Conservation (phyloP, 2,113 vertebrate species). For the Actinemys pallida region DNA sequence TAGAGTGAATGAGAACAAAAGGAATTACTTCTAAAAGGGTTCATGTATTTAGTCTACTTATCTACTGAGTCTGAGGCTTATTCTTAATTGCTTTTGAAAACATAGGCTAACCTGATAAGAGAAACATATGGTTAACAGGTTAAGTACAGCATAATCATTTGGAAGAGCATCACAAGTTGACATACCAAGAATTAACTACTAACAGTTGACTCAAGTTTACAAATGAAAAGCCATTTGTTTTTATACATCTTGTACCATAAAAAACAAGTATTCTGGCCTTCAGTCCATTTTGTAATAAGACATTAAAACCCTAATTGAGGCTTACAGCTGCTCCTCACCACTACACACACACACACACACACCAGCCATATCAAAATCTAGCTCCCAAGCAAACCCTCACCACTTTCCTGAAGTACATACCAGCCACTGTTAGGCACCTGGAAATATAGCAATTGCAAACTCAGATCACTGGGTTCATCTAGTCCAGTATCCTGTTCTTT, state of each 20-base stretch:
- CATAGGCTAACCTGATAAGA: background rate
- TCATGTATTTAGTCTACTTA: background rate
- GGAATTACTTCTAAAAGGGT: background rate
- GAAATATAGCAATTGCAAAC: background rate
- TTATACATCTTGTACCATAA: background rate
- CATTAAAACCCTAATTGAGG: background rate
- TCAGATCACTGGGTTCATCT: background rate
- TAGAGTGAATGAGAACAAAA: background rate
- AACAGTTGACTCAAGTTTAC: background rate
- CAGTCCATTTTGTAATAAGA: background rate
- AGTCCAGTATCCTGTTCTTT: background rate
- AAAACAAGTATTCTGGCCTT: background rate
- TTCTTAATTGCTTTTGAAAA: background rate
- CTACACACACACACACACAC: no score
- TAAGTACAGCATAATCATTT: background rate
- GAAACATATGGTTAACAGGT: background rate
- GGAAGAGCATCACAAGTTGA: background rate
- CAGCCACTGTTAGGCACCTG: background rate
- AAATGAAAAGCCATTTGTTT: background rate
- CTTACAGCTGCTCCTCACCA: background rate
- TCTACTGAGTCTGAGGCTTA: background rate
- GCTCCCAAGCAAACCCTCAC: background rate
- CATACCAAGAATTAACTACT: background rate
- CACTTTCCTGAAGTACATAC: background rate
- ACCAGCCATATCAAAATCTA: background rate